Percentiles rank a stretch among this genome's conserved stretches.
These are phyloP conservation scores for Leptestheria dahalacensis DNA, from an alignment of 1,140 invertebrate species.

Conservation along the genomic window DNA sequence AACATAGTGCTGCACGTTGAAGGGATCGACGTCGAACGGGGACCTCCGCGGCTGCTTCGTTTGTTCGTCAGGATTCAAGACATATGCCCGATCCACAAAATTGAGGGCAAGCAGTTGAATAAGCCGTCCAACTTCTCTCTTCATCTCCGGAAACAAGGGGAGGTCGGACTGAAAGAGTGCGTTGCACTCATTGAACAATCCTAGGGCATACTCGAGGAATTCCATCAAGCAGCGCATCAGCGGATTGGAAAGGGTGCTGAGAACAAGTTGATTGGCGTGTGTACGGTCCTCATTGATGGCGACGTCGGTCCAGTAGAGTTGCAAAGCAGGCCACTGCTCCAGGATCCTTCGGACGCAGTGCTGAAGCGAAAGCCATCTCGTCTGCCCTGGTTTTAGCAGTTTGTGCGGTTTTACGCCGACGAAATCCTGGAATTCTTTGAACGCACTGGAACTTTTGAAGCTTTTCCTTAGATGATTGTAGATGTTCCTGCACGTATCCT, in stretches of 20 bases:
- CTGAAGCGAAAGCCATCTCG: constrained; percentile 28
- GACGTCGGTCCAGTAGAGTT: constrained; percentile 24
- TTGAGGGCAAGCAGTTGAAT: too few species aligned
- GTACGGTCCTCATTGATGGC: constrained; percentile 24
- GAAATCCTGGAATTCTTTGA: constrained; percentile 25
- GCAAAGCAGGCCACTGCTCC: constrained; percentile 25
- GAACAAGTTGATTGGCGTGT: constrained; percentile 25
- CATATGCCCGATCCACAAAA: too few species aligned
- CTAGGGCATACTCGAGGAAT: constrained; percentile 23
- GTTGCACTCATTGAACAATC: constrained; percentile 23
- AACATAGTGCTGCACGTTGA: too few species aligned
- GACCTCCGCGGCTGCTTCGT: too few species aligned
- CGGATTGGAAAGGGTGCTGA: constrained; percentile 24
- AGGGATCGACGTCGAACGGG: too few species aligned
- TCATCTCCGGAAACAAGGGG: constrained; percentile 21
- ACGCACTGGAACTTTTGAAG: constrained; percentile 20
- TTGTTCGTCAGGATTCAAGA: too few species aligned
- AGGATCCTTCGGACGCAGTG: constrained; percentile 26
- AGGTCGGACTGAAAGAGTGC: constrained; percentile 24
- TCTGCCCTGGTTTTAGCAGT: constrained; percentile 26
- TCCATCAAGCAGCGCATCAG: constrained; percentile 24
- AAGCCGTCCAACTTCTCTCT: constrained; percentile 18
- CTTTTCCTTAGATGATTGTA: constrained; percentile 26
- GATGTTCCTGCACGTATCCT: constrained; percentile 22
- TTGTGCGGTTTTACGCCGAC: constrained; percentile 23